phyloP scores from a whole-genome alignment of 1,140 invertebrate genomes.

The Drosophila bocqueti region DNA sequence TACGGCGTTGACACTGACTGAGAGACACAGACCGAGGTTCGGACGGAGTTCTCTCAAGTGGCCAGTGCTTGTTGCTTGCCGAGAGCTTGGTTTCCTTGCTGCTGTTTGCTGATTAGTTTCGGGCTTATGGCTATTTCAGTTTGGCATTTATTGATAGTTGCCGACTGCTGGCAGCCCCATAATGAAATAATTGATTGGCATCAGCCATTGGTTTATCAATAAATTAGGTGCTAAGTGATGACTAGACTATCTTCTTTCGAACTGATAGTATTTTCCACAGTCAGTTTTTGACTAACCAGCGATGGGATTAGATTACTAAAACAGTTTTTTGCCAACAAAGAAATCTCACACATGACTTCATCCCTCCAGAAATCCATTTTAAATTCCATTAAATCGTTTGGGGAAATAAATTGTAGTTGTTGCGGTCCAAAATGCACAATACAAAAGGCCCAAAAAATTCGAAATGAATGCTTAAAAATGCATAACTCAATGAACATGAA shows the following conservation, averaged over 20 bases:
- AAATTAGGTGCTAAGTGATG: slow-evolving; percentile 48
- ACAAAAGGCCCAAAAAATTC: slow-evolving; percentile 31
- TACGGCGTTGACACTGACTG: slow-evolving; percentile 56
- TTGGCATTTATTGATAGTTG: slow-evolving; percentile 68
- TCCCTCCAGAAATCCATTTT: slow-evolving; percentile 11
- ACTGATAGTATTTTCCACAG: neutral
- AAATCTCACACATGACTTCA: slow-evolving; percentile 61
- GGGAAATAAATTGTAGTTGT: slow-evolving; percentile 24
- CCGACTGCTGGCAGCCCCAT: slow-evolving; percentile 26
- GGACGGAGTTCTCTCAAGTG: slow-evolving; percentile 39
- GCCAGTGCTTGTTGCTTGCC: slow-evolving; percentile 62
- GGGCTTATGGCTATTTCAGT: slow-evolving; percentile 64
- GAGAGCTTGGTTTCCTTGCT: slow-evolving; percentile 21
- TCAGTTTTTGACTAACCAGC: neutral
- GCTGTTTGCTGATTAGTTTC: slow-evolving; percentile 78
- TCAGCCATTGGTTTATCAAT: slow-evolving; percentile 50
- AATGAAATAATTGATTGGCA: slow-evolving; percentile 69
- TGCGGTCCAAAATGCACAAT: slow-evolving; percentile 30
- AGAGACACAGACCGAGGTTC: slow-evolving; percentile 12
- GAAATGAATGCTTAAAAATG: slow-evolving; percentile 76
- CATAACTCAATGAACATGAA: slow-evolving; percentile 80
- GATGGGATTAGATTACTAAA: slow-evolving; percentile 20
- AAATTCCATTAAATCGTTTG: slow-evolving; percentile 28
- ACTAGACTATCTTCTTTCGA: slow-evolving; percentile 7
- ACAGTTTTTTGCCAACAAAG: slow-evolving; percentile 33